These are phyloP conservation scores for Poeciliopsis turrubarensis DNA, from an alignment of 2,113 vertebrate genomes.

Conservation along the genomic window DNA sequence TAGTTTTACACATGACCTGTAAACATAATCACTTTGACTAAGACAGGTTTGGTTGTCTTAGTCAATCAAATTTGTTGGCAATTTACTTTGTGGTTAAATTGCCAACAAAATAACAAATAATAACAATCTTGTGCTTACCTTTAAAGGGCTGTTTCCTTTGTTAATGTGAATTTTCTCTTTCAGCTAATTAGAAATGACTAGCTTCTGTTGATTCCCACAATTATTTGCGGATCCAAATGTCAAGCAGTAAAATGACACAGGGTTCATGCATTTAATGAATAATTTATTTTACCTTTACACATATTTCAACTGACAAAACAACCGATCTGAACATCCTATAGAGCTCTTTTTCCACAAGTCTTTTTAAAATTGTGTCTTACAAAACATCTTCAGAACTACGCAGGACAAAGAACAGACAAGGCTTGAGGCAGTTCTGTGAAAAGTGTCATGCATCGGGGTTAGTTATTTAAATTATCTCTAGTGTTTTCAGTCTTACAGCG, in stretches of 20 bases:
- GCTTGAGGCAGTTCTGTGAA: conserved; percentile 1
- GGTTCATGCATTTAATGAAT: conserved; percentile 39
- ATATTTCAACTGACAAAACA: conserved; percentile 18
- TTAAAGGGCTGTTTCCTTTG: neutral
- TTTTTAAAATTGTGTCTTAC: conserved; percentile 21
- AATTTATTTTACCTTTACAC: conserved; percentile 51
- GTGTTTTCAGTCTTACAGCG: conserved; percentile 11
- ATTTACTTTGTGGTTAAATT: no score
- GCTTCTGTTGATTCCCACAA: neutral
- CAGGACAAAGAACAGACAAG: conserved; percentile 3
- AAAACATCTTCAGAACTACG: neutral
- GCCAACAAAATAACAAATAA: no score
- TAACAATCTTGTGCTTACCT: neutral
- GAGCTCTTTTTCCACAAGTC: neutral
- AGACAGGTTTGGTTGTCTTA: no score
- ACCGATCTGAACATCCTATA: neutral
- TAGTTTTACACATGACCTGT: no score
- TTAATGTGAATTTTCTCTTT: neutral
- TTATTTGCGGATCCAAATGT: neutral
- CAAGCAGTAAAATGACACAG: conserved; percentile 1
- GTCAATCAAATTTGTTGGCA: no score
- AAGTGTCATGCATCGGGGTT: conserved; percentile 23
- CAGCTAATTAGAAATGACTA: neutral
- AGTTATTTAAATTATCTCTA: conserved; percentile 12
- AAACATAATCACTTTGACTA: no score